Conservation (phyloP, 2,797 vertebrate species). For the Pseudomugil gertrudae region DNA sequence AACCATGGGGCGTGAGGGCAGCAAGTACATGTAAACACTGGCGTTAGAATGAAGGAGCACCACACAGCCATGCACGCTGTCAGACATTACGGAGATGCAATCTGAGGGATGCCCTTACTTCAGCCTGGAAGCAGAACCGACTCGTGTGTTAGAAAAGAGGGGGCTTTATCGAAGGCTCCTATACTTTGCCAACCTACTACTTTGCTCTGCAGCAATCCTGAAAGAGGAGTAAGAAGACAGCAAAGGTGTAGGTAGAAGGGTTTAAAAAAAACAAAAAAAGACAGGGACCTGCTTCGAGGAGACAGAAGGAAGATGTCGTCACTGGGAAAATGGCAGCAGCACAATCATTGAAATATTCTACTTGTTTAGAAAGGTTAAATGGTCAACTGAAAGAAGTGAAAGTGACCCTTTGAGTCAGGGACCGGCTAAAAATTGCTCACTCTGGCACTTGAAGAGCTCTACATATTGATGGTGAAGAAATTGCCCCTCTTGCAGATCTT, state of each 20-base stretch:
- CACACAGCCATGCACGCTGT: conserved; percentile 75
- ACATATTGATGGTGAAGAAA: conserved; percentile 58
- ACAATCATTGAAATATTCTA: conserved; percentile 28
- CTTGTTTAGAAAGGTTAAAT: conserved; percentile 33
- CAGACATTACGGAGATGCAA: conserved; percentile 68
- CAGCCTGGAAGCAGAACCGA: conserved; percentile 81
- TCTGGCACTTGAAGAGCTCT: conserved; percentile 60
- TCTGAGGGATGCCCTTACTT: conserved; percentile 88
- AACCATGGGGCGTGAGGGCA: conserved; percentile 18
- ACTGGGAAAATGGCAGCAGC: conserved; percentile 26
- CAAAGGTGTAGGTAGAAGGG: conserved; percentile 57
- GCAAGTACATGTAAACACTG: conserved; percentile 32
- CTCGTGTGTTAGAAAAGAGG: conserved; percentile 82
- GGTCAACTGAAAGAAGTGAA: conserved; percentile 22
- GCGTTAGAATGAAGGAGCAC: conserved; percentile 58
- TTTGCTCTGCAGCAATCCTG: conserved; percentile 99
- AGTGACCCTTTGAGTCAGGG: conserved; percentile 39
- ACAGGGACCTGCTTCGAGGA: conserved; percentile 50
- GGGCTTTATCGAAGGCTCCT: conserved; percentile 94
- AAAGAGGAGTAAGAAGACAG: conserved; percentile 85
- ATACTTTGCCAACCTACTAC: conserved; percentile 99
- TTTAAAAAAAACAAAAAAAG: conserved; percentile 36
- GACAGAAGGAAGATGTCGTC: conserved; percentile 24
- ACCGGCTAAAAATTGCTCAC: conserved; percentile 46
- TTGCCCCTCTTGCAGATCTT: conserved; percentile 47